These are phyloP conservation scores for Pachydiplax longipennis DNA, from an alignment of 2,888 invertebrate species.

Conservation along the genomic window DNA sequence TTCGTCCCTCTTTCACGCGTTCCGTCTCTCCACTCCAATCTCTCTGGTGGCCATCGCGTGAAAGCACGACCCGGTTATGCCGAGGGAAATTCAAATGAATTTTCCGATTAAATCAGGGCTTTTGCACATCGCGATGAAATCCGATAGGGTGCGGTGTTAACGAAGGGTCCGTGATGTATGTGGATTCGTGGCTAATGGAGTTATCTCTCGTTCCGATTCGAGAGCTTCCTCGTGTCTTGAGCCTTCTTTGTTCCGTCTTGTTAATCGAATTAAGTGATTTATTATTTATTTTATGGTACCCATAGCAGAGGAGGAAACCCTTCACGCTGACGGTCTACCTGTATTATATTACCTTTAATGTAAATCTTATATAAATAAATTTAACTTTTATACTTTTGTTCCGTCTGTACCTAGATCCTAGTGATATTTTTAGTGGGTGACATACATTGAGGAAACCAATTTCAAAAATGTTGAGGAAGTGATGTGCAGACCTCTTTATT, in stretches of 20 bases:
- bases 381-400: too few relatives aligned
- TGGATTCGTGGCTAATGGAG: conserved; percentile 3
- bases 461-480: too few relatives aligned
- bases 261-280: too few relatives aligned
- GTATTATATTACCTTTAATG: too few relatives aligned
- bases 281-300: too few relatives aligned
- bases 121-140: not conserved
- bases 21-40: not conserved
- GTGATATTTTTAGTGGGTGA: too few relatives aligned
- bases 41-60: not conserved
- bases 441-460: too few relatives aligned
- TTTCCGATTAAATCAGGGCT: conserved; percentile 16
- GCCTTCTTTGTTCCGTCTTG: not conserved
- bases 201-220: conserved; percentile 13
- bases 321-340: too few relatives aligned
- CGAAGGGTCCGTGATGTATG: not conserved
- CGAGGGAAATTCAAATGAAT: not conserved
- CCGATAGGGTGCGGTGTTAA: conserved; percentile 29
- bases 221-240: not conserved
- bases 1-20: not conserved
- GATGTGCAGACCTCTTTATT: too few relatives aligned
- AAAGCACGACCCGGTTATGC: not conserved
- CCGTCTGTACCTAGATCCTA: too few relatives aligned
- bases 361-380: too few relatives aligned
- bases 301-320: too few relatives aligned